Evolutionary conservation across 1,140 invertebrate species (phyloP).

Genomic region (Aethina tumida): DNA sequence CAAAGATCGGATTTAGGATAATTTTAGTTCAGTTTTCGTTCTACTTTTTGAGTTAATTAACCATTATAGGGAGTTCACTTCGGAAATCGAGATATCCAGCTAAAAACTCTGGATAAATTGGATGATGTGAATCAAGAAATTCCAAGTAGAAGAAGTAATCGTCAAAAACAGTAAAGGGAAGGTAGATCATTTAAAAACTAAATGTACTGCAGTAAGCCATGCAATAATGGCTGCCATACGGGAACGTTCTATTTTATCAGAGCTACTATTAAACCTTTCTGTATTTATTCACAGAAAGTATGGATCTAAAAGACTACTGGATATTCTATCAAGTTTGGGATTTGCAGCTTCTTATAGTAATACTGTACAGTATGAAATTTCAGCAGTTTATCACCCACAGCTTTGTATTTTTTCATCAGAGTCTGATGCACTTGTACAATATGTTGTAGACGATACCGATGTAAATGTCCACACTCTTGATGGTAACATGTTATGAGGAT

Average conservation of each 20-base stretch:
- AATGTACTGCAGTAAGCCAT: constrained; percentile 29
- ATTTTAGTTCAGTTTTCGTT: no score
- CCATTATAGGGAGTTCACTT: no score
- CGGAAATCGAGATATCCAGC: no score
- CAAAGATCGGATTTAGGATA: no score
- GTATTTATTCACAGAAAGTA: constrained; percentile 31
- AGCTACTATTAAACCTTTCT: constrained; percentile 29
- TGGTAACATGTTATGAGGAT: constrained; percentile 31
- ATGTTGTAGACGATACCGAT: constrained; percentile 33
- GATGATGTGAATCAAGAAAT: constrained; percentile 28
- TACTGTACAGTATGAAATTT: constrained; percentile 32
- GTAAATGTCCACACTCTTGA: constrained; percentile 33
- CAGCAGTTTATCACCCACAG: constrained; percentile 28
- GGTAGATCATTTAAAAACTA: constrained; percentile 26
- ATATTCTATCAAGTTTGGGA: constrained; percentile 32
- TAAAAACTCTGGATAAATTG: no score
- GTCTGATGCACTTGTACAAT: constrained; percentile 26
- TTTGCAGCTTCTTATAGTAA: constrained; percentile 28
- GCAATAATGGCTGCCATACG: constrained; percentile 31
- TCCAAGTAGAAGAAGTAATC: constrained; percentile 29
- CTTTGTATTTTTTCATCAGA: constrained; percentile 22
- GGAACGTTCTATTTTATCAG: constrained; percentile 30
- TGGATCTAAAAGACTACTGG: constrained; percentile 28
- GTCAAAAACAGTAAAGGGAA: constrained; percentile 29
- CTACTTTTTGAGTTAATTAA: no score